Evolutionary conservation across 2,888 invertebrate genomes (phyloP), one percentile per base, ranked within the genome.

Genomic region (Nymphalis polychloros): DNA sequence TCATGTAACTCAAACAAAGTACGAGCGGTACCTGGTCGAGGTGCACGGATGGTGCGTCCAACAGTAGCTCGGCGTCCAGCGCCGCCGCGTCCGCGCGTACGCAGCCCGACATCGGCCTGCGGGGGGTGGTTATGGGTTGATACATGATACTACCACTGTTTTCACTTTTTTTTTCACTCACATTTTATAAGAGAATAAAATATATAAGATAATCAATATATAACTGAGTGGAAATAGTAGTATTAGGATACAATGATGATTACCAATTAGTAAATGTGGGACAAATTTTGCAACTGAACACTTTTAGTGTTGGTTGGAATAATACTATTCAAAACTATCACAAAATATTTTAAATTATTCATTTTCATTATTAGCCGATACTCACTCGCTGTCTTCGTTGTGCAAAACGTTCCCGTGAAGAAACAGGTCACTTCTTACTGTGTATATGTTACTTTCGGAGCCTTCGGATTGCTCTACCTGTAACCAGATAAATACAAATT

Each of bases 371-470:
- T 27, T 61, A 50, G 47, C 50, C 13, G 48, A 59, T 64, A 88
- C 89, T 89, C 64, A 92, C 92, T 89, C 87, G 83, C 89, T 92
- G 67, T 92, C 92, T 57, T 92, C 92, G 63, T 88, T 90, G 60
- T 85, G 85, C 63, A 88, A 79, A 49, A 87, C 82, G 67, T 91
- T 90, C 8, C 90, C 90, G 67, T 90, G 91, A 1, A 92, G 86
- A 78, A 92, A 92, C 35, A 92, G 83, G 69, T 92, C 92, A 70
- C 92, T 91, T 49, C 90, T 80, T 64, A 92, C 86, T 1, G 90
- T 87, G 75, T 83, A 90, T 47, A 87, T 85, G 73, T 88, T 88
- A 75, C 82, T 88, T 63, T 87, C 87, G 0, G 87, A 85, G 13
- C 82, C 81, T 67, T 91, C 90, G 0, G 84, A 81, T 72, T 84